Evolutionary conservation across 2,113 vertebrate genomes (phyloP).

Genomic region (Marcusenius ussheri): DNA sequence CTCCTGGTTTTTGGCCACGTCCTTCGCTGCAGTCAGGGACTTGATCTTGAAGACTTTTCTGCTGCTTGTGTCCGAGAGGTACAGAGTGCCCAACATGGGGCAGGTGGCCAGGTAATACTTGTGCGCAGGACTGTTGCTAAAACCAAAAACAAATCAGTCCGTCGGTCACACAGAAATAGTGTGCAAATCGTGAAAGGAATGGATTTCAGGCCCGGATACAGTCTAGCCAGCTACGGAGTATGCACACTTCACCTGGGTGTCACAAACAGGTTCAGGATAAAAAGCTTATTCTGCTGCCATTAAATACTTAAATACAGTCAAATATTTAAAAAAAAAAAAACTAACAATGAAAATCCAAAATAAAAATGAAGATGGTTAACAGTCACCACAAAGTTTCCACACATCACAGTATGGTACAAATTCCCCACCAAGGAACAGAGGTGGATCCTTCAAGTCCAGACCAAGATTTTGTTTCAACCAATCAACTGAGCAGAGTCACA

Average conservation of each 20-base stretch:
- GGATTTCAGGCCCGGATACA: not conserved
- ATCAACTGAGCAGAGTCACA: not conserved
- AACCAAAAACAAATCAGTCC: slow-evolving; percentile 8
- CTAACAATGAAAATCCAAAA: not conserved
- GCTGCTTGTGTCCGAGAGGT: slow-evolving; percentile 93
- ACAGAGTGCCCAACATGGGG: slow-evolving; percentile 78
- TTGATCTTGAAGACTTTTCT: slow-evolving; percentile 89
- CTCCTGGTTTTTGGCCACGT: slow-evolving; percentile 87
- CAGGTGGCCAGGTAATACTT: slow-evolving; percentile 95
- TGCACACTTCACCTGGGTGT: not conserved
- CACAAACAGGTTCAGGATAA: not conserved
- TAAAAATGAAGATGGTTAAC: not conserved
- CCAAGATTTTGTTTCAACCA: not conserved
- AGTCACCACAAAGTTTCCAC: not conserved
- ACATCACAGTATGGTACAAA: not conserved
- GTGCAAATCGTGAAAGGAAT: not conserved
- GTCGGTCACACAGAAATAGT: not conserved
- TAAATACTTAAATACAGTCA: not conserved
- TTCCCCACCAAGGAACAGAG: not conserved
- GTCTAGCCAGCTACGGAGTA: not conserved
- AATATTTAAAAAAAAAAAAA: not conserved
- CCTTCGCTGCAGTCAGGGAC: slow-evolving; percentile 76
- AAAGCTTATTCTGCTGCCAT: not conserved
- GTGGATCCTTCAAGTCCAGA: not conserved
- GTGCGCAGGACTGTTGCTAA: slow-evolving; percentile 89